Conservation (phyloP, 2,888 invertebrate species). For the Caenorhabditis sp. region DNA sequence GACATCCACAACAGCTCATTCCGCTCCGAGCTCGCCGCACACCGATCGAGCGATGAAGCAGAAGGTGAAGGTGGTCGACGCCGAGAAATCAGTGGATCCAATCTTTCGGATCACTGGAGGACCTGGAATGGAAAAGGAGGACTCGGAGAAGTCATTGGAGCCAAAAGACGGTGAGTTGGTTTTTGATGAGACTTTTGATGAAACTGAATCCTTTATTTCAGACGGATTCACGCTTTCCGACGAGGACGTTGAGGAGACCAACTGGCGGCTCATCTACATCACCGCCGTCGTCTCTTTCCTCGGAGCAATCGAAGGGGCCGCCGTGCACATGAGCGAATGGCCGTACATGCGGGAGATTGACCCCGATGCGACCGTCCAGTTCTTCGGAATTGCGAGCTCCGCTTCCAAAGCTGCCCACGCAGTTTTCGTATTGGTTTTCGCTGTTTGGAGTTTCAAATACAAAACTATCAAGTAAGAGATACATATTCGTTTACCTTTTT, state of each 20-base stretch:
- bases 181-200: too few species aligned
- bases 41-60: slow-evolving; percentile 35
- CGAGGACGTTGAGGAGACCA: slow-evolving; percentile 48
- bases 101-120: slow-evolving; percentile 26
- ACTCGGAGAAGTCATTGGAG: slow-evolving; percentile 44
- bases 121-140: slow-evolving; percentile 33
- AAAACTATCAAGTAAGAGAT: slow-evolving; percentile 54
- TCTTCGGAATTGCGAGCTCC: slow-evolving; percentile 53
- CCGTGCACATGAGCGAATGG: slow-evolving; percentile 58
- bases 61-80: slow-evolving; percentile 42
- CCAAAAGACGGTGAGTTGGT: slow-evolving; percentile 25
- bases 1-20: too few species aligned
- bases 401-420: slow-evolving; percentile 55
- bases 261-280: slow-evolving; percentile 54
- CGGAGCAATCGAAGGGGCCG: slow-evolving; percentile 56
- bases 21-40: neutral
- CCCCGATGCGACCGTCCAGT: slow-evolving; percentile 53
- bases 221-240: slow-evolving; percentile 46
- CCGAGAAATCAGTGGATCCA: slow-evolving; percentile 46
- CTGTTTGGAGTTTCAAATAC: slow-evolving; percentile 56
- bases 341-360: slow-evolving; percentile 56
- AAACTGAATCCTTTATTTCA: neutral
- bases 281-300: slow-evolving; percentile 53
- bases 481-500: too few species aligned
- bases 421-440: slow-evolving; percentile 45